Percentiles rank a stretch among this genome's conserved stretches.
Evolutionary conservation across 2,797 vertebrate genomes (phyloP).

Genomic region (Acipenser ruthenus): DNA sequence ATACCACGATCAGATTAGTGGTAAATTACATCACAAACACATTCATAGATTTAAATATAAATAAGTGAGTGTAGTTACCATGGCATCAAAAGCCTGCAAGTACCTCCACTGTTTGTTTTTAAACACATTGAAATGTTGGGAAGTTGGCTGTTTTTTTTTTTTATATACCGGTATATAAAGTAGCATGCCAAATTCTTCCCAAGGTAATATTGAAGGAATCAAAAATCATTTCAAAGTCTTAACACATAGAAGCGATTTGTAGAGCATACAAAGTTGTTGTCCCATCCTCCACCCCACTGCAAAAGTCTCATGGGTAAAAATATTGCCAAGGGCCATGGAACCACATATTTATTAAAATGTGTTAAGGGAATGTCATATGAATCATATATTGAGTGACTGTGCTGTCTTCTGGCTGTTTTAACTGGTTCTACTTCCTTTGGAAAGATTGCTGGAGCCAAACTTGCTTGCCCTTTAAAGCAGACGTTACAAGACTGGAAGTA

Average conservation of each 20-base stretch:
- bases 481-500: conserved; percentile 41
- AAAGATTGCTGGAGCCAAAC: too few species aligned
- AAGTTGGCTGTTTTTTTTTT: not conserved
- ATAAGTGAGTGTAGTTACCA: too few species aligned
- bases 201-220: not conserved
- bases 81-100: too few species aligned
- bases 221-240: not conserved
- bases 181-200: not conserved
- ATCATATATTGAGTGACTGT: too few species aligned
- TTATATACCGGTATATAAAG: not conserved
- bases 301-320: conserved; percentile 4
- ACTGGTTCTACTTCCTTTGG: too few species aligned
- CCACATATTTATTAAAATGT: not conserved
- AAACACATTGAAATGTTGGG: too few species aligned
- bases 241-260: conserved; percentile 7
- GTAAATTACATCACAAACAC: too few species aligned
- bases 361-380: too few species aligned
- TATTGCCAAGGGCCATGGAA: conserved; percentile 22
- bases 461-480: conserved; percentile 42
- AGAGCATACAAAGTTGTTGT: conserved; percentile 10
- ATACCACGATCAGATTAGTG: too few species aligned
- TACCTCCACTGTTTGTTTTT: too few species aligned
- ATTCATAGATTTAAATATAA: too few species aligned
- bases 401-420: too few species aligned
- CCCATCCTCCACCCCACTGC: not conserved